Percentiles rank a stretch among this genome's conserved stretches.
These are phyloP conservation scores for Cremastinae sp. DNA, from an alignment of 2,888 invertebrate species.

Conservation along the genomic window DNA sequence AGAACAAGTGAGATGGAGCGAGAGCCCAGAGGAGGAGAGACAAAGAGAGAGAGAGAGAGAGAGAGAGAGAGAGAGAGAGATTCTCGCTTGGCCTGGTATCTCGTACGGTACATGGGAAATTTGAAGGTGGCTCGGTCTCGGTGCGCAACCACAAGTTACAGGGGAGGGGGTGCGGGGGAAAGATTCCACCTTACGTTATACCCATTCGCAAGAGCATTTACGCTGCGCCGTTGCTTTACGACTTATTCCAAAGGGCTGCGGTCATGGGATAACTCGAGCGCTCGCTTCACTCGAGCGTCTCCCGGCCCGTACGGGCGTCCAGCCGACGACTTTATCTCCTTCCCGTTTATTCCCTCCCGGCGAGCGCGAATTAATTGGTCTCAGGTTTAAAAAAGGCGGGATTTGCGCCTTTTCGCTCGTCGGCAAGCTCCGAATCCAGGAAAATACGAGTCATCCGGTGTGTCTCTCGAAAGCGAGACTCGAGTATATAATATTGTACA, in stretches of 20 bases:
- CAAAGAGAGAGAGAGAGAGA: conserved; percentile 1
- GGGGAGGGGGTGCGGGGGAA: too few relatives aligned
- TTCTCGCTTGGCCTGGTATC: conserved; percentile 40
- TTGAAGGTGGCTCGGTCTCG: conserved; percentile 50
- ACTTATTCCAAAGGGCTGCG: conserved; percentile 68
- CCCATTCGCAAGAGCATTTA: conserved; percentile 49
- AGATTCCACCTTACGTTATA: conserved; percentile 54
- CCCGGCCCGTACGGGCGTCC: conserved; percentile 24
- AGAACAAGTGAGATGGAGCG: neutral
- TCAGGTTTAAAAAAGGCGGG: neutral
- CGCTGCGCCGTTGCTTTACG: conserved; percentile 62
- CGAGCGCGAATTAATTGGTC: neutral
- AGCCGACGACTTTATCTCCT: conserved; percentile 11
- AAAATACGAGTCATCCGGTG: neutral
- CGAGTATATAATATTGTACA: conserved; percentile 17
- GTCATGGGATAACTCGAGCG: conserved; percentile 62
- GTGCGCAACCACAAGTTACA: conserved; percentile 57
- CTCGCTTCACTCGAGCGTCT: conserved; percentile 57
- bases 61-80: conserved; percentile 17
- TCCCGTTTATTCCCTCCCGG: neutral
- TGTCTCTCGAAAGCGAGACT: too few relatives aligned
- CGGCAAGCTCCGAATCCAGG: too few relatives aligned
- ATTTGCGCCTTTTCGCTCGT: neutral
- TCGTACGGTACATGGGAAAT: too few relatives aligned
- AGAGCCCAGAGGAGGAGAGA: conserved; percentile 16